Evolutionary conservation across 1,140 invertebrate genomes (phyloP).

Genomic region (Heliconius eleuchia): DNA sequence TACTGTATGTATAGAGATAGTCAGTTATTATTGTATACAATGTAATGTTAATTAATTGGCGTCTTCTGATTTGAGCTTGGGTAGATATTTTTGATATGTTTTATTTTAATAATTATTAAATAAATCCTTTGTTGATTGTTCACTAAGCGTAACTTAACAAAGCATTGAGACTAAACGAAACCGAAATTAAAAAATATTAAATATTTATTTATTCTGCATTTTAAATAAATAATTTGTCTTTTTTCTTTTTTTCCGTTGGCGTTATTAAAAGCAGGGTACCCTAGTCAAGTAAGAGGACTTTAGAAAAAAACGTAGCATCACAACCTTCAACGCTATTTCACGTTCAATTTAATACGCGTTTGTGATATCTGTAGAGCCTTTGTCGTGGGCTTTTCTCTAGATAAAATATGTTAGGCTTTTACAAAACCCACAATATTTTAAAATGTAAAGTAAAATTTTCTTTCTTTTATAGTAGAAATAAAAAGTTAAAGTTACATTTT

Average conservation of each 20-base stretch:
- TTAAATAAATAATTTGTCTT: background rate
- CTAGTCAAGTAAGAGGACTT: background rate
- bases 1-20: background rate
- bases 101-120: background rate
- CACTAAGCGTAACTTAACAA: no score
- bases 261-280: background rate
- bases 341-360: constrained; percentile 8
- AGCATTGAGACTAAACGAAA: no score
- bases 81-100: background rate
- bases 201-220: no score
- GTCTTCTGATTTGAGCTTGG: background rate
- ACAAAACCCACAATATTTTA: background rate
- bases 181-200: no score
- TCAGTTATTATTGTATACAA: background rate
- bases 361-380: background rate
- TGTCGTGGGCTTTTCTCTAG: background rate
- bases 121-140: background rate
- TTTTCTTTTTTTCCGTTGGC: no score
- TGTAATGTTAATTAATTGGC: background rate
- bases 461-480: background rate
- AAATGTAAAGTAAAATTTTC: background rate
- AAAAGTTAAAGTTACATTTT: background rate
- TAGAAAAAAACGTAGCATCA: background rate
- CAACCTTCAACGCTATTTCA: constrained; percentile 4
- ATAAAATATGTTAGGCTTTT: constrained; percentile 9